Conservation (phyloP, 2,113 vertebrate species). For the Platycercus adscitus region DNA sequence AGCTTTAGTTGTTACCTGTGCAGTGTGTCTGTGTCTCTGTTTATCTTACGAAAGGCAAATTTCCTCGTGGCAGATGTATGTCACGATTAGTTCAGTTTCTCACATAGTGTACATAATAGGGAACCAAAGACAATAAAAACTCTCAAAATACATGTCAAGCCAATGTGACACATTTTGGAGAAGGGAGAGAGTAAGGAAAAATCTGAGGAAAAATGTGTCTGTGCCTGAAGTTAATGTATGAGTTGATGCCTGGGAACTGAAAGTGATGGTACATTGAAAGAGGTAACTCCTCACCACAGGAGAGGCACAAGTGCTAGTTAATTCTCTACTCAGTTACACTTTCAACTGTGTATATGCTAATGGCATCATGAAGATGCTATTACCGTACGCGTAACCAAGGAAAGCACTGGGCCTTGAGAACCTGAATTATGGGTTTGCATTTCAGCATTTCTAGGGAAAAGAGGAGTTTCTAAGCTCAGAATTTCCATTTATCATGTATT, state of each 20-base stretch:
- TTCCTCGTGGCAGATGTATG: background rate
- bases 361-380: background rate
- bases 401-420: background rate
- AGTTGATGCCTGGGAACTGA: background rate
- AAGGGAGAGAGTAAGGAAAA: background rate
- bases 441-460: background rate
- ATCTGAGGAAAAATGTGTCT: background rate
- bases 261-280: background rate
- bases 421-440: fast-evolving
- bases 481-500: background rate
- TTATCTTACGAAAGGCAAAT: background rate
- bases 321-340: background rate
- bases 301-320: background rate
- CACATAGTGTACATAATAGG: background rate
- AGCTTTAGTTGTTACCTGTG: background rate
- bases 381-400: background rate
- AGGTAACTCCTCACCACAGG: background rate
- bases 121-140: background rate
- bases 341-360: background rate
- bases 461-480: background rate
- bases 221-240: background rate
- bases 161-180: background rate
- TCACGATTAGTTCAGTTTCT: background rate
- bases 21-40: background rate
- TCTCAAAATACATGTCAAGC: background rate